Percentiles rank a stretch among this genome's conserved stretches.
phyloP scores from a whole-genome alignment of 2,888 invertebrate species.

The Trissonchulus latispiculum region DNA sequence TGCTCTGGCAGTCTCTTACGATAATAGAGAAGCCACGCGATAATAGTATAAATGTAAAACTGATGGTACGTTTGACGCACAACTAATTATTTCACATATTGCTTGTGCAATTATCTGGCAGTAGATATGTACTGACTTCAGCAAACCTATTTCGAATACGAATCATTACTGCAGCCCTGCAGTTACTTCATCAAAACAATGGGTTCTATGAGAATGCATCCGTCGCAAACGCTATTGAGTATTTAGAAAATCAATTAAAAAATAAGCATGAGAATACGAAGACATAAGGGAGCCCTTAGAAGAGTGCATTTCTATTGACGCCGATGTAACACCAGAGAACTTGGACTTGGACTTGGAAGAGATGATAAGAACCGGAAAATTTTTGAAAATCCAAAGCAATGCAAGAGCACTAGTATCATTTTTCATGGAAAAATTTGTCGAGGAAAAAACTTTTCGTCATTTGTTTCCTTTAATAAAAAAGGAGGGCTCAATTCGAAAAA shows the following conservation, averaged over 20 bases:
- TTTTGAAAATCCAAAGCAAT: background rate
- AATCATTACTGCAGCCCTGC: no score
- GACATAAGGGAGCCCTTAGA: background rate
- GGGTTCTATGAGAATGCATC: background rate
- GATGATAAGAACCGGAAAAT: background rate
- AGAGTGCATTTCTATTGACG: background rate
- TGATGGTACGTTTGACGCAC: background rate
- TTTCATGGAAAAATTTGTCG: background rate
- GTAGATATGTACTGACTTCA: background rate
- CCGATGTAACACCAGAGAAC: background rate
- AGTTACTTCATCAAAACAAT: background rate
- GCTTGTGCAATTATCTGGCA: background rate
- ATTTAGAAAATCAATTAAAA: background rate
- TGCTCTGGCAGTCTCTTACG: no score
- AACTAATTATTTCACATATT: background rate
- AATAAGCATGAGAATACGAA: background rate
- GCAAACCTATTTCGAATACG: no score
- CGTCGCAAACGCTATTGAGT: background rate
- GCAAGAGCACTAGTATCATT: background rate
- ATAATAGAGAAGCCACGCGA: no score
- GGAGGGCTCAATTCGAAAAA: background rate
- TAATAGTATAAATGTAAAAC: no score
- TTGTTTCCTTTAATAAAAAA: slow-evolving; percentile 1
- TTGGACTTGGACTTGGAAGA: background rate
- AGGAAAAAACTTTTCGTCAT: background rate